These are phyloP conservation scores for Morus bassanus DNA, from an alignment of 2,797 vertebrate genomes.

Conservation along the genomic window DNA sequence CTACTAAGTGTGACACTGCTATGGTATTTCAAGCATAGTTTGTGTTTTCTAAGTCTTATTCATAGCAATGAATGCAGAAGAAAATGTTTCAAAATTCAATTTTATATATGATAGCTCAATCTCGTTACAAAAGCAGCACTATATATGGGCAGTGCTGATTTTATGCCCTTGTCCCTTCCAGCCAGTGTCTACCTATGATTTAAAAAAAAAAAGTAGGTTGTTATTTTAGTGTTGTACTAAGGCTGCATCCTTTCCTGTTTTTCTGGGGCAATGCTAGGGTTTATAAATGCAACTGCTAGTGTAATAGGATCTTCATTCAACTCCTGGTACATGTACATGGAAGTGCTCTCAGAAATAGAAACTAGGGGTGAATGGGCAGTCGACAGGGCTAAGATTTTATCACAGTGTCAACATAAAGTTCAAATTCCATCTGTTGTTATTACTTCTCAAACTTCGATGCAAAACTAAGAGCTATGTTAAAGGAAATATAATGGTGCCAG, in stretches of 20 bases:
- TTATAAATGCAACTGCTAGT: not conserved
- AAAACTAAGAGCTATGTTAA: not conserved
- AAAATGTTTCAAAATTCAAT: not conserved
- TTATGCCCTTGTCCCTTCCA: not conserved
- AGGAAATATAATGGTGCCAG: not conserved
- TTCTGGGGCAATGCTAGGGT: not conserved
- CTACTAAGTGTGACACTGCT: not conserved
- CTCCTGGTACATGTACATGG: not conserved
- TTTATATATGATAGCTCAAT: not conserved
- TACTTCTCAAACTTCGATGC: not conserved
- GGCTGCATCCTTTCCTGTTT: not conserved
- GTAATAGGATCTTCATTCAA: not conserved
- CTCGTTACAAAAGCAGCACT: not conserved
- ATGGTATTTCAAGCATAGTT: not conserved
- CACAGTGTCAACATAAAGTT: not conserved
- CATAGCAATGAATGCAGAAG: not conserved
- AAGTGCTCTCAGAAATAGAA: not conserved
- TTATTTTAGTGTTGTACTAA: not conserved
- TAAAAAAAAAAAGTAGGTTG: not conserved
- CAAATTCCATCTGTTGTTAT: not conserved
- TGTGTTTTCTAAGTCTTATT: not conserved
- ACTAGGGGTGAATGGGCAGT: not conserved
- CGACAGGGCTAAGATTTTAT: not conserved
- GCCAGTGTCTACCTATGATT: not conserved
- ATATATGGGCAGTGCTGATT: not conserved